Conservation (phyloP, 2,888 invertebrate species). For the Epinotia nisella region DNA sequence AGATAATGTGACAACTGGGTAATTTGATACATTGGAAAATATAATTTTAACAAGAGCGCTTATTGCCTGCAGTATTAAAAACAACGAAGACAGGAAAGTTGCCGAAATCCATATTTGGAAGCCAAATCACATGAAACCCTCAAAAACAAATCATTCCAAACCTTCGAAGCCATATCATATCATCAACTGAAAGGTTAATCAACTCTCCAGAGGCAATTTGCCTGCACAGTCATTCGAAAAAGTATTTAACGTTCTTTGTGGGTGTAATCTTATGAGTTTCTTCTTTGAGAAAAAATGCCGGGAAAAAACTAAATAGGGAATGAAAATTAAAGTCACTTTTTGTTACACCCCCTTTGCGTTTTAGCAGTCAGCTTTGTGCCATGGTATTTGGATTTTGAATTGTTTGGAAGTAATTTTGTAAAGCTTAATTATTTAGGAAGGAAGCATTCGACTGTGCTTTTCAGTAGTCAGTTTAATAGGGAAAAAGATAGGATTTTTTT, state of each 20-base stretch:
- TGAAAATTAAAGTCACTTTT: constrained; percentile 50
- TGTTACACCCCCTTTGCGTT: constrained; percentile 9
- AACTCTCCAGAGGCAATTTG: constrained; percentile 44
- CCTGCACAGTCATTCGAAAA: constrained; percentile 47
- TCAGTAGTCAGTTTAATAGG: neutral
- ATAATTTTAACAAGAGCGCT: neutral
- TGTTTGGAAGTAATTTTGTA: neutral
- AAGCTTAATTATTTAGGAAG: constrained; percentile 6
- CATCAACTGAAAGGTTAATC: constrained; percentile 31
- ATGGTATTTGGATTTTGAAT: constrained; percentile 5
- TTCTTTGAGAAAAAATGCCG: constrained; percentile 50
- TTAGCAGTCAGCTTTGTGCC: neutral
- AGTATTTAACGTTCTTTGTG: constrained; percentile 46
- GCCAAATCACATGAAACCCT: neutral
- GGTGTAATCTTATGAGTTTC: constrained; percentile 47
- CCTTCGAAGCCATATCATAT: constrained; percentile 18
- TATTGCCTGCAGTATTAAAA: no score
- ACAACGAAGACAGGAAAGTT: neutral
- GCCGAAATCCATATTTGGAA: neutral
- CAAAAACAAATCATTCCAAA: neutral
- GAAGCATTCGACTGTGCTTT: neutral
- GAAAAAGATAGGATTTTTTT: no score
- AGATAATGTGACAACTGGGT: no score
- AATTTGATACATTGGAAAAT: no score
- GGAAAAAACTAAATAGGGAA: constrained; percentile 47